A percentile compares a stretch with the other conserved stretches of the same genome.
Evolutionary conservation across 2,888 invertebrate species (phyloP).

Genomic region (Ischnura elegans): DNA sequence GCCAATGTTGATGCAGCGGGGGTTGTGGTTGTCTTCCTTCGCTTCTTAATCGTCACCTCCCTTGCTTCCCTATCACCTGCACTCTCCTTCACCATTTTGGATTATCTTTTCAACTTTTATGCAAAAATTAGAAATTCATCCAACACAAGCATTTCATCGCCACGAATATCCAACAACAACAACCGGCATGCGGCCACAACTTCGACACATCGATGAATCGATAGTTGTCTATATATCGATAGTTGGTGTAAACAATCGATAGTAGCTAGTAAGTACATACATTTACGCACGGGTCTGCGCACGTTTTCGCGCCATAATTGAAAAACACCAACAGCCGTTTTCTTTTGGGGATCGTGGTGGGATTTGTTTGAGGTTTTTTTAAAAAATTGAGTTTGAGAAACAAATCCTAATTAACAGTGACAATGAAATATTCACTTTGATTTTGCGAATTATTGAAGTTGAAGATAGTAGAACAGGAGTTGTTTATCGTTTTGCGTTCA

Average conservation of each 20-base stretch:
- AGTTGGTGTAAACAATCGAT: neutral
- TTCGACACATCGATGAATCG: neutral
- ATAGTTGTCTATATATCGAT: neutral
- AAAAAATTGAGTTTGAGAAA: too few relatives aligned
- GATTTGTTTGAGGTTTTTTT: too few relatives aligned
- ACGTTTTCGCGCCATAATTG: neutral
- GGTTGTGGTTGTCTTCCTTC: conserved; percentile 13
- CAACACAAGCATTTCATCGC: neutral
- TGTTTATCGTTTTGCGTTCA: too few relatives aligned
- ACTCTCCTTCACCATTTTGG: conserved; percentile 42
- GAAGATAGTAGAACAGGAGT: too few relatives aligned
- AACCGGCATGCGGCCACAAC: neutral
- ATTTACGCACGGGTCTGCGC: neutral
- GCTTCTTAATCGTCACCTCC: conserved; percentile 40
- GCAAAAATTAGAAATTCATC: too few relatives aligned
- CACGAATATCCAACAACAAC: neutral
- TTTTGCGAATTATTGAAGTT: too few relatives aligned
- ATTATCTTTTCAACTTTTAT: neutral
- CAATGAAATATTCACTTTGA: too few relatives aligned
- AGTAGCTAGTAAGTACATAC: neutral
- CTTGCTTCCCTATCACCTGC: conserved; percentile 29
- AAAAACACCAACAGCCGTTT: neutral
- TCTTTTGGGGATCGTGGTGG: too few relatives aligned
- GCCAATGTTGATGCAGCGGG: conserved; percentile 75
- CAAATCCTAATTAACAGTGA: too few relatives aligned